Evolutionary conservation across 2,888 invertebrate species (phyloP).

Genomic region (Pelosia muscerda): DNA sequence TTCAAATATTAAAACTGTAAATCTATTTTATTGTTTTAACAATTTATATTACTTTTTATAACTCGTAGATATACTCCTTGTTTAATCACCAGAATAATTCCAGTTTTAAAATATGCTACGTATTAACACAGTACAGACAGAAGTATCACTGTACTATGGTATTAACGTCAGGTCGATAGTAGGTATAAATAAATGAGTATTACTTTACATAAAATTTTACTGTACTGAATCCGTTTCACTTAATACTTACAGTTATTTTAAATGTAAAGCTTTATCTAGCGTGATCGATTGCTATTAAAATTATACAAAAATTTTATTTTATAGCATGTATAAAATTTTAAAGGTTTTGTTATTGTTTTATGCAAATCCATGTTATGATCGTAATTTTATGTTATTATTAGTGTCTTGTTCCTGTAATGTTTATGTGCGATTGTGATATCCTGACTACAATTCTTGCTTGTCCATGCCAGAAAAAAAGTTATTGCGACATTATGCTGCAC

Average conservation of each 20-base stretch:
- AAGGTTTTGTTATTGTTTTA: not conserved
- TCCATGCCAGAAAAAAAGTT: not conserved
- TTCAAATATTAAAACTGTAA: not conserved
- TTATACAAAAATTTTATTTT: not conserved
- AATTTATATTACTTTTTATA: conserved; percentile 26
- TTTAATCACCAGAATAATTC: conserved; percentile 22
- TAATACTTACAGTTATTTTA: conserved; percentile 28
- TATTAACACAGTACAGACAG: too few relatives aligned
- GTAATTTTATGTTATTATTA: not conserved
- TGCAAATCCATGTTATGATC: not conserved
- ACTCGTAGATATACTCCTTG: conserved; percentile 25
- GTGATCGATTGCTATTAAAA: conserved; percentile 7
- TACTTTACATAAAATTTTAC: conserved; percentile 39
- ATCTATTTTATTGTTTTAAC: conserved; percentile 14
- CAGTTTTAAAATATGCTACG: conserved; percentile 25
- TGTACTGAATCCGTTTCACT: conserved; percentile 27
- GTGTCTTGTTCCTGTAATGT: not conserved
- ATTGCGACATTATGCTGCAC: too few relatives aligned
- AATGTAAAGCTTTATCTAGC: conserved; percentile 1
- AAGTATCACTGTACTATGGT: too few relatives aligned
- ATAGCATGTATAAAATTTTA: not conserved
- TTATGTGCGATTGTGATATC: not conserved
- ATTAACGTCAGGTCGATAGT: conserved; percentile 16
- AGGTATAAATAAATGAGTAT: conserved; percentile 32
- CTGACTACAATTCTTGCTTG: not conserved